A percentile compares a stretch with the other conserved stretches of the same genome.
phyloP scores from a whole-genome alignment of 2,797 vertebrate species.

The Heliangelus exortis region DNA sequence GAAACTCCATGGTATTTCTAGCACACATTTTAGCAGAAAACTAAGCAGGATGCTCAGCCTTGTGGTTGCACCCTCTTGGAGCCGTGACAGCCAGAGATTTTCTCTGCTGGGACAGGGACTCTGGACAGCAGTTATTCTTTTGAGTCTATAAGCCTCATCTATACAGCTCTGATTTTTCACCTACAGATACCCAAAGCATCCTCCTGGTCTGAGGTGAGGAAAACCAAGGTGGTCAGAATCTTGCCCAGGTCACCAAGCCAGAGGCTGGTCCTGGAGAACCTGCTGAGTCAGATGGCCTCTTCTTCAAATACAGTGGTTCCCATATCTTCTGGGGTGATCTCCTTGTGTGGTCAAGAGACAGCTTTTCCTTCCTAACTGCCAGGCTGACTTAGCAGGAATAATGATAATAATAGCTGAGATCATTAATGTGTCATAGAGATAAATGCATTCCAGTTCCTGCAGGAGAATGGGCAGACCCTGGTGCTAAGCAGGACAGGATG shows the following conservation, averaged over 20 bases:
- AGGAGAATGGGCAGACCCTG: background rate
- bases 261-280: background rate
- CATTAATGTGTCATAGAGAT: background rate
- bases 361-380: background rate
- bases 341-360: rapidly evolving
- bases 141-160: background rate
- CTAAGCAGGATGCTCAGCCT: background rate
- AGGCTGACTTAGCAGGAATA: background rate
- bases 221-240: background rate
- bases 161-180: background rate
- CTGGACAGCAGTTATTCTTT: background rate
- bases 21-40: background rate
- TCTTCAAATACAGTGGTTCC: background rate
- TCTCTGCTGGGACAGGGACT: background rate
- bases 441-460: background rate
- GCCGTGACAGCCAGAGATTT: background rate
- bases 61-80: rapidly evolving
- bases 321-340: background rate
- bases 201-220: background rate
- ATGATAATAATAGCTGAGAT: background rate
- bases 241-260: background rate
- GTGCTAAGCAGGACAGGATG: background rate
- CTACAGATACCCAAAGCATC: background rate
- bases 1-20: background rate
- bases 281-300: background rate